A percentile compares a stretch with the other conserved stretches of the same genome.
phyloP scores from a whole-genome alignment of 2,113 vertebrate species.

The Cyprinodon tularosa region DNA sequence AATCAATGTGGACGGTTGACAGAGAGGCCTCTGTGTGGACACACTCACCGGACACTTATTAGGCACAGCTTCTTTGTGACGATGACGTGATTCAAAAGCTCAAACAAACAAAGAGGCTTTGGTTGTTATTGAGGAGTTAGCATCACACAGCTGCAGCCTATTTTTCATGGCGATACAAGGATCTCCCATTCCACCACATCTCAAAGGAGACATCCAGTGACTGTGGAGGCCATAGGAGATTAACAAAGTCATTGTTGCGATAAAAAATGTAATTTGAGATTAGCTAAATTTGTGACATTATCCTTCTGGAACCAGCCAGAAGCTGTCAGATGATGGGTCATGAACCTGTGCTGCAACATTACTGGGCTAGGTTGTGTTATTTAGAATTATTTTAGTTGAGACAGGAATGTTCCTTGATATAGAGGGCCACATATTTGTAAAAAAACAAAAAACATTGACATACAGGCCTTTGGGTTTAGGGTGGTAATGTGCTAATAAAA shows the following conservation, averaged over 20 bases:
- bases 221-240: background rate
- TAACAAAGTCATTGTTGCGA: background rate
- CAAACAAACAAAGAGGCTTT: background rate
- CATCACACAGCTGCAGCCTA: background rate
- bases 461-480: too few species aligned
- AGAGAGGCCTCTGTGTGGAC: constrained; percentile 39
- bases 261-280: background rate
- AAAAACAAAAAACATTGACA: too few species aligned
- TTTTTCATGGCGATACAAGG: background rate
- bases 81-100: background rate
- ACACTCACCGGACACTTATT: too few species aligned
- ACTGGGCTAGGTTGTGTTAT: background rate
- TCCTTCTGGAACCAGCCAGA: too few species aligned
- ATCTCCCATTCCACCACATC: background rate
- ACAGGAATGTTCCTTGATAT: too few species aligned
- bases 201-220: background rate
- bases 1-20: constrained; percentile 32
- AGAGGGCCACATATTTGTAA: too few species aligned
- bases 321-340: too few species aligned
- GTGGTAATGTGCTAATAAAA: too few species aligned
- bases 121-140: background rate
- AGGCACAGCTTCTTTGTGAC: background rate
- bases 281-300: background rate
- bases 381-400: too few species aligned
- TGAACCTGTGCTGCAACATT: background rate